Percentiles rank a stretch among this genome's conserved stretches.
Evolutionary conservation across 2,888 invertebrate species (phyloP).

Genomic region (Erebia ligea): DNA sequence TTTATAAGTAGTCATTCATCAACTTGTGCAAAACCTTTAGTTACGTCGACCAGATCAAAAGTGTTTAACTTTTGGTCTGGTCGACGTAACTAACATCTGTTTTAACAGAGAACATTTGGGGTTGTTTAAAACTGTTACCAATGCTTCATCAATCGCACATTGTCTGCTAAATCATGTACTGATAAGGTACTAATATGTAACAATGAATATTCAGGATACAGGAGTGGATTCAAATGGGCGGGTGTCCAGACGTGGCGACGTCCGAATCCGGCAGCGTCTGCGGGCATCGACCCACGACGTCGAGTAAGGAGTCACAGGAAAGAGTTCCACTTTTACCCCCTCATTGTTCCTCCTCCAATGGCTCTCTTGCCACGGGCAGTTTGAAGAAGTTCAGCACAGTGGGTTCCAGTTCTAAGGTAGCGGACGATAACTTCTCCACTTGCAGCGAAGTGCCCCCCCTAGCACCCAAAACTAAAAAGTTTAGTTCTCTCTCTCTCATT

Average conservation of each 20-base stretch:
- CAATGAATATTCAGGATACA: slow-evolving; percentile 48
- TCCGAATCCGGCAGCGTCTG: slow-evolving; percentile 65
- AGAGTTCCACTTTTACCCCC: slow-evolving; percentile 72
- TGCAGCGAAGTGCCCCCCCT: slow-evolving; percentile 75
- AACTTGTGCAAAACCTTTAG: no score
- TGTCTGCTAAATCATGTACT: background rate
- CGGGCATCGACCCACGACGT: slow-evolving; percentile 59
- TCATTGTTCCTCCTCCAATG: slow-evolving; percentile 75
- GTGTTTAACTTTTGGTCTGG: no score
- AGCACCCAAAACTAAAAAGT: slow-evolving; percentile 72
- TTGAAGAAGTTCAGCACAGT: slow-evolving; percentile 69
- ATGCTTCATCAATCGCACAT: background rate
- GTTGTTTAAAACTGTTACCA: no score
- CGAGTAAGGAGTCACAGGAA: slow-evolving; percentile 68
- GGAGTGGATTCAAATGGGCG: slow-evolving; percentile 74
- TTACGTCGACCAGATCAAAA: no score
- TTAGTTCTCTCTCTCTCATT: slow-evolving; percentile 78
- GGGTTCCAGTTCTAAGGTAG: slow-evolving; percentile 62
- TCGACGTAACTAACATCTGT: no score
- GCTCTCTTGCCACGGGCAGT: slow-evolving; percentile 72
- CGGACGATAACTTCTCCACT: slow-evolving; percentile 70
- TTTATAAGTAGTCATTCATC: no score
- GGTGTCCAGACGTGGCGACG: slow-evolving; percentile 65
- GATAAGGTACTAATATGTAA: background rate
- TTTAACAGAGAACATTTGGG: no score